A percentile compares a stretch with the other conserved stretches of the same genome.
Conservation (phyloP, 2,113 vertebrate species). For the Tricholaema leucomelas region DNA sequence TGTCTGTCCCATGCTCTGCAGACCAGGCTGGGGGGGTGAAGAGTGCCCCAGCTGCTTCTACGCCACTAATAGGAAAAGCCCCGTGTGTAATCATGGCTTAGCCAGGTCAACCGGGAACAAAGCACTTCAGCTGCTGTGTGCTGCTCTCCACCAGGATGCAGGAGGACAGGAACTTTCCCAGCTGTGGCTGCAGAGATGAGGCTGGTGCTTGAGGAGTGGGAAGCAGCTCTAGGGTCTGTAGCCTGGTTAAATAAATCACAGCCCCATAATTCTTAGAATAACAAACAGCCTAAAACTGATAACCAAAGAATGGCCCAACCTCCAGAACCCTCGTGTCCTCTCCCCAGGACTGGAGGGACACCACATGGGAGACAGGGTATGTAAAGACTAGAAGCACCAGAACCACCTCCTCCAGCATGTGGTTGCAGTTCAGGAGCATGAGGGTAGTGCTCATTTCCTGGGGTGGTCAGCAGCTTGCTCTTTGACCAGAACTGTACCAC, state of each 20-base stretch:
- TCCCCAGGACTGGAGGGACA: not conserved
- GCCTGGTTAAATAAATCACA: not conserved
- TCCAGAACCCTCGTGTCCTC: not conserved
- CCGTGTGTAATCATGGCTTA: not conserved
- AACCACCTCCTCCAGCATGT: not conserved
- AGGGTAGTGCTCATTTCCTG: not conserved
- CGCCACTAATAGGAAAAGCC: conserved; percentile 1
- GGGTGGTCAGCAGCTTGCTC: not conserved
- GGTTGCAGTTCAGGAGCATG: not conserved
- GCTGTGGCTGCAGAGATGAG: not conserved
- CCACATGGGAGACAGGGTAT: accelerated
- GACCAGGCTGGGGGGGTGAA: no score
- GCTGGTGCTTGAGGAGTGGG: not conserved
- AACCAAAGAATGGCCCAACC: not conserved
- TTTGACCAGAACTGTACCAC: not conserved
- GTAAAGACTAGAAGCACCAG: not conserved
- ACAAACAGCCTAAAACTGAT: not conserved
- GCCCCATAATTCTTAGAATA: not conserved
- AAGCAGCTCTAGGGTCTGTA: not conserved
- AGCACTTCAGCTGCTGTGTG: not conserved
- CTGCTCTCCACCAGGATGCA: accelerated
- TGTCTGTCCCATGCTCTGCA: not conserved
- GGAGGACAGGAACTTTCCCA: not conserved
- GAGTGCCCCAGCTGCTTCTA: not conserved
- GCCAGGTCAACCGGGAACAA: not conserved